Evolutionary conservation across 1,140 invertebrate genomes (phyloP), one percentile per base, ranked within the genome.

Genomic region (Drosophila malerkotliana): DNA sequence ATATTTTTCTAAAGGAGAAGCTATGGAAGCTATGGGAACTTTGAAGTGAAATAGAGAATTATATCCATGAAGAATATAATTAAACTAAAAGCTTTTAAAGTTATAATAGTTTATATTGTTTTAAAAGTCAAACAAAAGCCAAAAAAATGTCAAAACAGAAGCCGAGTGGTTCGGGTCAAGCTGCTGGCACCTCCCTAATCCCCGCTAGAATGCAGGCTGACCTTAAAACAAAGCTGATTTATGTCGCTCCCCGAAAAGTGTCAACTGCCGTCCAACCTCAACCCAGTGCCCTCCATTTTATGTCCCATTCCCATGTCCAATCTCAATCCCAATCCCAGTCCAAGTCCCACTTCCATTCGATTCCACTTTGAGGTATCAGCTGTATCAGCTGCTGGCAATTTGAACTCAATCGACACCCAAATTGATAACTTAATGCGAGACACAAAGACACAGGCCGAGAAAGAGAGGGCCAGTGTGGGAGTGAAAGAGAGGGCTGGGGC

Each of bases 331-430:
- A 28, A 18, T 45, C 45, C 21, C 30, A 64, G 28, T 14, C 26
- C 58, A 57, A 39, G 34, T 59, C 28, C 55, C 21, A 30, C 14
- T 41, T 39, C 58, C 18, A 53, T 60, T 54, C 28, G 28, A 59
- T 28, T 15, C 26, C 15, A 37, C 47, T 32, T 9, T 4, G 24
- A 28, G 44, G 14, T 51, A 51, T 63, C 63, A 54, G 72, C 60
- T 63, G 81, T 76, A 75, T 87, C 81, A 87, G 81, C 81, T 85
- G 82, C 53, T 82, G 77, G 81, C 82, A 87, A 85, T 87, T 82
- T 76, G 79, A 85, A 85, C 83, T 79, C 75, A 78, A 88, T 87
- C 73, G 79, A 82, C 74, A 53, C 64, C 76, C 51, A 85, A 85
- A 87, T 82, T 88, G 83, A 87, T 88, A 89, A 87, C 79, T 85